Evolutionary conservation across 1,140 invertebrate species (phyloP).

Genomic region (Lamellibrachia luymesi): DNA sequence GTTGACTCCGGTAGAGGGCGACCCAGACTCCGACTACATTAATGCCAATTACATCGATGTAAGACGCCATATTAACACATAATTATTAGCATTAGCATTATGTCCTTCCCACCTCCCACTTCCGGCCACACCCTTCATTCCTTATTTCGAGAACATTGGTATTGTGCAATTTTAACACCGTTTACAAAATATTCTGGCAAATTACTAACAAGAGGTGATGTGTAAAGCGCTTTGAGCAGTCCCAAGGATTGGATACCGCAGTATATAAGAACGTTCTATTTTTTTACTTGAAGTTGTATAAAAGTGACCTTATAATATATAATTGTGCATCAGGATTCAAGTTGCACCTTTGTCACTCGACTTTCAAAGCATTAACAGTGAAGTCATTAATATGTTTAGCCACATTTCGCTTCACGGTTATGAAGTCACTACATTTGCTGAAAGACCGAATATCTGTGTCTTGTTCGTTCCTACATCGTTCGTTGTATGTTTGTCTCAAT

Average conservation of each 20-base stretch:
- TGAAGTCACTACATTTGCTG: neutral
- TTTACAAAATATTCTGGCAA: no score
- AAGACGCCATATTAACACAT: slow-evolving; percentile 55
- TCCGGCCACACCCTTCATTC: no score
- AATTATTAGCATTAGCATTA: no score
- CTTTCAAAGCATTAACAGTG: neutral
- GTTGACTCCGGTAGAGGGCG: slow-evolving; percentile 73
- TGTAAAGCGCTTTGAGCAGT: no score
- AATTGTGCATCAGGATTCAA: no score
- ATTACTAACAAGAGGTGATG: no score
- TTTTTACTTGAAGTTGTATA: neutral
- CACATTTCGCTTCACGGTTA: neutral
- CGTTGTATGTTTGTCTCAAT: neutral
- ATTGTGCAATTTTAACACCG: neutral
- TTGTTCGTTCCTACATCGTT: neutral
- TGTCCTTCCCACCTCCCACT: neutral
- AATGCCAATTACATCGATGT: slow-evolving; percentile 97
- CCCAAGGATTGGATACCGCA: no score
- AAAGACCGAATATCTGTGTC: neutral
- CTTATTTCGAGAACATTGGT: neutral
- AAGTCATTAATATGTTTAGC: neutral
- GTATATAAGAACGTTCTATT: no score
- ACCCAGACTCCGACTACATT: slow-evolving; percentile 87
- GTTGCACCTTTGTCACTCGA: no score
- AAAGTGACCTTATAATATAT: neutral